A percentile compares a stretch with the other conserved stretches of the same genome.
Evolutionary conservation across 2,113 vertebrate species (phyloP).

Genomic region (Corvus moneduloides): DNA sequence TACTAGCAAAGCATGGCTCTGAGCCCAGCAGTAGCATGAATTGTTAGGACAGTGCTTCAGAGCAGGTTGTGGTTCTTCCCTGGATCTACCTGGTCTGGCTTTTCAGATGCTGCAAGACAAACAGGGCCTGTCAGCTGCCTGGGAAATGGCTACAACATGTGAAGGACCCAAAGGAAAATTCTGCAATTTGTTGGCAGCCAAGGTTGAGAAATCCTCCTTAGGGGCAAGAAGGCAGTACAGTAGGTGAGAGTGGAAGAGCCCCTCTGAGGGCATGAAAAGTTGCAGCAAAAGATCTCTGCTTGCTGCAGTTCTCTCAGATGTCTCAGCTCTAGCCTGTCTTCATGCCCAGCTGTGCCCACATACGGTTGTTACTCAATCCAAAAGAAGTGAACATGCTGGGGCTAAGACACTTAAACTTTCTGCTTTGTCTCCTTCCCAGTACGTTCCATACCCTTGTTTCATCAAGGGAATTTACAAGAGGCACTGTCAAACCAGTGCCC

Average conservation of each 20-base stretch:
- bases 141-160: neutral
- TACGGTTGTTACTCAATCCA: neutral
- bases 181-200: neutral
- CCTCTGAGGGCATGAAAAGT: neutral
- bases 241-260: neutral
- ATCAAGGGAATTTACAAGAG: neutral
- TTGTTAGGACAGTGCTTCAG: neutral
- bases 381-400: neutral
- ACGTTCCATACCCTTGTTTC: neutral
- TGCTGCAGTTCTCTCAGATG: neutral
- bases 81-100: neutral
- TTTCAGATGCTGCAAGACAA: neutral
- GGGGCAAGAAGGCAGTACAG: neutral
- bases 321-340: neutral
- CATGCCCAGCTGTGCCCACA: fast-evolving
- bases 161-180: neutral
- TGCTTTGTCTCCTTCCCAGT: neutral
- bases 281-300: neutral
- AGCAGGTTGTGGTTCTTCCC: neutral
- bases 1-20: neutral
- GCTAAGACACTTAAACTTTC: neutral
- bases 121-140: neutral
- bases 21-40: neutral
- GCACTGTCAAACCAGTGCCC: neutral
- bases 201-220: neutral